Percentiles rank a stretch among this genome's conserved stretches.
Evolutionary conservation across 2,113 vertebrate genomes (phyloP).

Genomic region (Larimichthys crocea): DNA sequence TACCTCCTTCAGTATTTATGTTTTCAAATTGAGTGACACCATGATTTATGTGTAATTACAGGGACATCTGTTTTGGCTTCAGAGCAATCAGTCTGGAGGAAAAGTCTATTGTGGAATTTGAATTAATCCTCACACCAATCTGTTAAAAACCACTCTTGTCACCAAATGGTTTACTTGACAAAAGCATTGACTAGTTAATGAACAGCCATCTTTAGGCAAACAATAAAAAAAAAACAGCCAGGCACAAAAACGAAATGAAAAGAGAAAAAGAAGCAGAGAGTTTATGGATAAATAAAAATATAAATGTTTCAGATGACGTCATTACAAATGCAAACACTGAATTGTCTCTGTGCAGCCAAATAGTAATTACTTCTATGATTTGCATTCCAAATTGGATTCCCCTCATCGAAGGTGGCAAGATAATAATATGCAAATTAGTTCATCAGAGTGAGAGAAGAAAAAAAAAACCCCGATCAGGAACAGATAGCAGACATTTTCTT

Average conservation of each 20-base stretch:
- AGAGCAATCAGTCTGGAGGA: constrained; percentile 24
- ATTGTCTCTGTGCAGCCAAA: neutral
- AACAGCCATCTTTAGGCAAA: constrained; percentile 46
- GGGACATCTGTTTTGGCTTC: constrained; percentile 40
- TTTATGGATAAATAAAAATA: constrained; percentile 10
- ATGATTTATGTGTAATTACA: constrained; percentile 35
- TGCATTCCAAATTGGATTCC: constrained; percentile 69
- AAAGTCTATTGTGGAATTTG: constrained; percentile 34
- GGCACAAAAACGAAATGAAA: constrained; percentile 2
- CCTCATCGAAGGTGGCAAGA: constrained; percentile 29
- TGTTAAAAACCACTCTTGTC: constrained; percentile 36
- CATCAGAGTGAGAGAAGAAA: constrained; percentile 39
- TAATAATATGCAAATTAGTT: constrained; percentile 79
- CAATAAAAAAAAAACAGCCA: constrained; percentile 16
- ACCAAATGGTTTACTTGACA: constrained; percentile 55
- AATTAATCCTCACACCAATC: constrained; percentile 52
- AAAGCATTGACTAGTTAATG: constrained; percentile 48
- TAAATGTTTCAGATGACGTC: constrained; percentile 27
- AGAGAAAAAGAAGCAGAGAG: constrained; percentile 13
- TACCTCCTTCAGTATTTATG: no score
- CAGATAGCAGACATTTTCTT: constrained; percentile 48
- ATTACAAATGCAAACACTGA: constrained; percentile 37
- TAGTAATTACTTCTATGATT: constrained; percentile 69
- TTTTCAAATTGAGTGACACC: constrained; percentile 23
- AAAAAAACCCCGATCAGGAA: constrained; percentile 49